Conservation (phyloP, 2,888 invertebrate genomes). For the Troides oblongomaculatus region DNA sequence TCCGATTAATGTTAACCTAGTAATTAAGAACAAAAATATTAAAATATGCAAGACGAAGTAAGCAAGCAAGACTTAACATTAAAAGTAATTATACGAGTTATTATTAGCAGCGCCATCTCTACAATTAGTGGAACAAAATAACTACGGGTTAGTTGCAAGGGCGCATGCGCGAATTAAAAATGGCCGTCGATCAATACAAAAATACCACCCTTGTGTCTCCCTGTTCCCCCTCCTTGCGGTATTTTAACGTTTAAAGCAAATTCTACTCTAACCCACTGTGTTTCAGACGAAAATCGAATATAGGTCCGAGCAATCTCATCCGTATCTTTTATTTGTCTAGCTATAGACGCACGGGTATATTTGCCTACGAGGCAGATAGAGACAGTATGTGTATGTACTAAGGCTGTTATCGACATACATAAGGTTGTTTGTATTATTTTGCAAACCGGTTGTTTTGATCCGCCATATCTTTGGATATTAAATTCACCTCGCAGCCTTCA, state of each 20-base stretch:
- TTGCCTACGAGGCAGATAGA: slow-evolving; percentile 29
- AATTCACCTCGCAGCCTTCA: background rate
- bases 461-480: slow-evolving; percentile 10
- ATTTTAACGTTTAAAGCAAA: slow-evolving; percentile 40
- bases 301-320: slow-evolving; percentile 49
- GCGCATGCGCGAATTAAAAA: slow-evolving; percentile 69
- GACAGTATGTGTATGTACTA: slow-evolving; percentile 20
- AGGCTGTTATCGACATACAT: slow-evolving; percentile 21
- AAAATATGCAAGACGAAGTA: background rate
- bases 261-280: slow-evolving; percentile 36
- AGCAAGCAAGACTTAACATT: background rate
- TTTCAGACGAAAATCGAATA: slow-evolving; percentile 37
- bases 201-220: slow-evolving; percentile 65
- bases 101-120: slow-evolving; percentile 63
- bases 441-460: slow-evolving; percentile 17
- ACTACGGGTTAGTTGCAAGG: slow-evolving; percentile 28
- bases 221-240: slow-evolving; percentile 40
- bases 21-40: background rate
- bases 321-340: slow-evolving; percentile 62
- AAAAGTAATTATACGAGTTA: background rate
- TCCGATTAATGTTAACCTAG: background rate
- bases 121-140: slow-evolving; percentile 41
- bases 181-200: slow-evolving; percentile 73
- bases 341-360: slow-evolving; percentile 36
- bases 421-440: slow-evolving; percentile 29